Evolutionary conservation across 2,797 vertebrate genomes (phyloP).

Genomic region (Carduelis carduelis): DNA sequence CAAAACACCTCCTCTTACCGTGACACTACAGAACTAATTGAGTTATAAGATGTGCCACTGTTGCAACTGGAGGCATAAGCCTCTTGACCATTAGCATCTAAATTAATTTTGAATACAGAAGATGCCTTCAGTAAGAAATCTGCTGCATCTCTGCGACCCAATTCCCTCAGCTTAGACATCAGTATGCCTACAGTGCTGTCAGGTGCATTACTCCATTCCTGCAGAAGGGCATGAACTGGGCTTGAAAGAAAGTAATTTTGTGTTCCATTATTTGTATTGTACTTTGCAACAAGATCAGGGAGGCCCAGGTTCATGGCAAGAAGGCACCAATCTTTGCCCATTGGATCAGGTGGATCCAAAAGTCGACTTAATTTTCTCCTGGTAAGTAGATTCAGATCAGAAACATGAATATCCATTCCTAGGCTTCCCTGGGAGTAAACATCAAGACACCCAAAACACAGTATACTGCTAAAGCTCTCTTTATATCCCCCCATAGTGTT

Average conservation of each 20-base stretch:
- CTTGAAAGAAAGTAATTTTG: conserved; percentile 80
- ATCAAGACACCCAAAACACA: conserved; percentile 90
- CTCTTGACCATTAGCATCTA: conserved; percentile 81
- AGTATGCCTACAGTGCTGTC: conserved; percentile 89
- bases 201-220: conserved; percentile 86
- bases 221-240: conserved; percentile 89
- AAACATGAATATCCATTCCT: conserved; percentile 87
- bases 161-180: conserved; percentile 90
- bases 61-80: conserved; percentile 89
- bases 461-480: conserved; percentile 95
- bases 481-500: conserved; percentile 98
- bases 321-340: conserved; percentile 99
- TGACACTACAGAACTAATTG: conserved; percentile 96
- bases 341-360: conserved; percentile 92
- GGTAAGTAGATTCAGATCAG: conserved; percentile 85
- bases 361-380: conserved; percentile 92
- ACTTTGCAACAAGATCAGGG: conserved; percentile 91
- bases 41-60: conserved; percentile 94
- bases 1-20: conserved; percentile 78
- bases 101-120: conserved; percentile 89
- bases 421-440: conserved; percentile 89
- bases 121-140: conserved; percentile 93
- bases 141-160: conserved; percentile 92
- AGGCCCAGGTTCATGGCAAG: conserved; percentile 97
- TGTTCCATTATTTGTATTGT: conserved; percentile 81